phyloP scores from a whole-genome alignment of 2,113 vertebrate species.

The Vicugna pacos region DNA sequence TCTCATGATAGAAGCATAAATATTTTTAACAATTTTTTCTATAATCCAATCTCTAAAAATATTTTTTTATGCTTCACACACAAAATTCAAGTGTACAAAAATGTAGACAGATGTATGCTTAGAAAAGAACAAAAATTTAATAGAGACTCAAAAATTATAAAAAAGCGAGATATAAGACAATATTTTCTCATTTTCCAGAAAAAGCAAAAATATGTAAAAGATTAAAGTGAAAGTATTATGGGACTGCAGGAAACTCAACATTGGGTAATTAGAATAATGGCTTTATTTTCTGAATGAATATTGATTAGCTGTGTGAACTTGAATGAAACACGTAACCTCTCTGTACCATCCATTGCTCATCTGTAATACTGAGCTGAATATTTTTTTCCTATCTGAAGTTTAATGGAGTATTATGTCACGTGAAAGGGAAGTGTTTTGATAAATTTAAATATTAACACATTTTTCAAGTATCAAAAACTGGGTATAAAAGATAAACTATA shows the following conservation, averaged over 20 bases:
- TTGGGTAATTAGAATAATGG: not conserved
- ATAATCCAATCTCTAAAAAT: not conserved
- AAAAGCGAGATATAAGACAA: not conserved
- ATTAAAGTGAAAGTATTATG: not conserved
- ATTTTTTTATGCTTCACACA: not conserved
- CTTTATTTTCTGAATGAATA: constrained; percentile 49
- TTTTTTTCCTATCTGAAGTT: not conserved
- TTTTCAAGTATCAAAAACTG: constrained; percentile 21
- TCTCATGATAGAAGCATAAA: not conserved
- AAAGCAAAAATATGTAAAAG: not conserved
- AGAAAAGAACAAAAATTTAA: not conserved
- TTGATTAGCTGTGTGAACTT: not conserved
- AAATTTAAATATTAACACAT: not conserved
- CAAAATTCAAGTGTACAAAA: not conserved
- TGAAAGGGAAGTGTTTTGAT: not conserved
- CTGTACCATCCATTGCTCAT: not conserved
- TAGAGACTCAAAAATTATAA: not conserved
- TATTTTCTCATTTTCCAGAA: constrained; percentile 31
- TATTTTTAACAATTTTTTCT: constrained; percentile 8
- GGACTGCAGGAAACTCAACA: not conserved
- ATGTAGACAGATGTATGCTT: not conserved
- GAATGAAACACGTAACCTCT: constrained; percentile 12
- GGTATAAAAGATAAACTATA: not conserved
- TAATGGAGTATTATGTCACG: not conserved
- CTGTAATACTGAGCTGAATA: not conserved